phyloP scores from a whole-genome alignment of 2,888 invertebrate species.

The Pollenia griseotomentosa region DNA sequence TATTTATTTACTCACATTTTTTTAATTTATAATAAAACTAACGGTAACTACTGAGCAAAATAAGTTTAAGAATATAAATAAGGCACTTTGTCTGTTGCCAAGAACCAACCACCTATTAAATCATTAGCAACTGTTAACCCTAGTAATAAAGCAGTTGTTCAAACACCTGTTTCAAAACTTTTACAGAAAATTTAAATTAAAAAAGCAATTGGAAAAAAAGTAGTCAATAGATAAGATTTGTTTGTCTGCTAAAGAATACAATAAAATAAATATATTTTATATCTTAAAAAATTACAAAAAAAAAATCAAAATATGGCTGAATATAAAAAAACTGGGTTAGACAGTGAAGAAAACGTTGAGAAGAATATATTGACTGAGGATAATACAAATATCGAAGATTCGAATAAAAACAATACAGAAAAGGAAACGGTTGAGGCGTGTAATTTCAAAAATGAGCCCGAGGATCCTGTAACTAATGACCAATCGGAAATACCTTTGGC shows the following conservation, averaged over 20 bases:
- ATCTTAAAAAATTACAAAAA: constrained; percentile 9
- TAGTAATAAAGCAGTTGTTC: neutral
- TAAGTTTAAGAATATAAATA: constrained; percentile 46
- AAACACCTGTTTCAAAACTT: constrained; percentile 6
- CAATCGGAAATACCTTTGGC: constrained; percentile 69
- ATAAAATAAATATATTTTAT: constrained; percentile 9
- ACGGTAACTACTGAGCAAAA: constrained; percentile 27
- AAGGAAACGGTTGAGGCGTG: constrained; percentile 58
- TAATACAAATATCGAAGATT: neutral
- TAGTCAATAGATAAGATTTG: neutral
- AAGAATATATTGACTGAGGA: neutral
- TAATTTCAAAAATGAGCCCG: constrained; percentile 68
- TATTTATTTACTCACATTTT: constrained; percentile 28
- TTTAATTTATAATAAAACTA: neutral
- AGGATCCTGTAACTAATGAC: constrained; percentile 64
- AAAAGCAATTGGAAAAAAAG: neutral
- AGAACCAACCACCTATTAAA: constrained; percentile 52
- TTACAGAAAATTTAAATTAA: neutral
- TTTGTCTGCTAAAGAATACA: neutral
- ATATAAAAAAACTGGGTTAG: neutral
- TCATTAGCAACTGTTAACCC: neutral
- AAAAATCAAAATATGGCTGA: constrained; percentile 24
- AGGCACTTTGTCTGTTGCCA: constrained; percentile 29
- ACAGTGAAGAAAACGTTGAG: neutral
- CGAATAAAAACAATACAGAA: neutral